Evolutionary conservation across 2,888 invertebrate species (phyloP).

Genomic region (Crocallis elinguaria): DNA sequence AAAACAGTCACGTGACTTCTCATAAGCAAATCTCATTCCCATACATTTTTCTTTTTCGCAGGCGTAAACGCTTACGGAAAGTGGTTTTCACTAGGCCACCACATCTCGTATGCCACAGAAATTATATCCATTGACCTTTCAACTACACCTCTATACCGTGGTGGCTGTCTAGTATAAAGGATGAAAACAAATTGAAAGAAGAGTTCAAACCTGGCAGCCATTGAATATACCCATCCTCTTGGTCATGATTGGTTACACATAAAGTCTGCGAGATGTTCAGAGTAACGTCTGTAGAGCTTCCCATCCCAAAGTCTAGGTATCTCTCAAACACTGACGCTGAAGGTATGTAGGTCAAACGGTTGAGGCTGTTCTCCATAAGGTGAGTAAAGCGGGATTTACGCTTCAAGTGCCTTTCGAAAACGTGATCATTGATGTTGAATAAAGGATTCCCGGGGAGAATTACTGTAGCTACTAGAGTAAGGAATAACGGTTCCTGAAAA

Average conservation of each 20-base stretch:
- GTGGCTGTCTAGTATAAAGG: too few species aligned
- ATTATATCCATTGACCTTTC: too few species aligned
- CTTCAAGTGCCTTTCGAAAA: conserved; percentile 63
- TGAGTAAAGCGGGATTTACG: conserved; percentile 60
- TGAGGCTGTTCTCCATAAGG: conserved; percentile 76
- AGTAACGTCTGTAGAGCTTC: conserved; percentile 64
- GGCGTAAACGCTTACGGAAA: too few species aligned
- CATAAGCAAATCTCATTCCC: too few species aligned
- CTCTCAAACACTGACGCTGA: conserved; percentile 72
- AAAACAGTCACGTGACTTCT: too few species aligned
- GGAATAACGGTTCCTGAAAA: conserved; percentile 66
- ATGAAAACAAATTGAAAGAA: not conserved
- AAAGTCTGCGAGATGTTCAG: conserved; percentile 75
- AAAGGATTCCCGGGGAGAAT: conserved; percentile 62
- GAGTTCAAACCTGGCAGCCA: conserved; percentile 71
- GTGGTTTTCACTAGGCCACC: too few species aligned
- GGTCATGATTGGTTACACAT: conserved; percentile 74
- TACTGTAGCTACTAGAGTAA: conserved; percentile 66
- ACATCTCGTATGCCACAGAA: too few species aligned
- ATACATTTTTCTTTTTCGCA: too few species aligned
- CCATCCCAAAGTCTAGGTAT: conserved; percentile 73
- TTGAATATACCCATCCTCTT: conserved; percentile 69
- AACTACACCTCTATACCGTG: too few species aligned
- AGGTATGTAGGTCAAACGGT: conserved; percentile 64
- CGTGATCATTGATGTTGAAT: conserved; percentile 61